Evolutionary conservation across 1,140 invertebrate species (phyloP).

Genomic region (Sminthurides bifidus): DNA sequence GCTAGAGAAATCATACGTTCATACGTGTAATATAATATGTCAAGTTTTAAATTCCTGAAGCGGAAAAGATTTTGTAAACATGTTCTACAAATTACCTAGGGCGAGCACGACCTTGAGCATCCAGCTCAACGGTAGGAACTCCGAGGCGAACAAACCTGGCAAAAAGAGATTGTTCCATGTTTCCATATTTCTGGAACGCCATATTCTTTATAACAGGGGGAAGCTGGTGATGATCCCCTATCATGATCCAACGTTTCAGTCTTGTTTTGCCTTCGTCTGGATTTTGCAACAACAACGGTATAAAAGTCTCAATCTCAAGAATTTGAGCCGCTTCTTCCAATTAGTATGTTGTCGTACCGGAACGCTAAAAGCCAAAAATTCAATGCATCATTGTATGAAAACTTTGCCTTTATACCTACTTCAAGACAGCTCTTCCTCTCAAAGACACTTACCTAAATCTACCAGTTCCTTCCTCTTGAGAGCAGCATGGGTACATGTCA

Average conservation of each 20-base stretch:
- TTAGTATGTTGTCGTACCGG: slow-evolving; percentile 97
- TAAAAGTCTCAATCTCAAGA: slow-evolving; percentile 98
- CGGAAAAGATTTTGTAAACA: background rate
- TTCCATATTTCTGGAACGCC: slow-evolving; percentile 99
- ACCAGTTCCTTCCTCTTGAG: slow-evolving; percentile 92
- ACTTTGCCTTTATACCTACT: background rate
- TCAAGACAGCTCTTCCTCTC: background rate
- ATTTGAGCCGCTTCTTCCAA: slow-evolving; percentile 99
- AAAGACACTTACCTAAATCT: slow-evolving; percentile 53
- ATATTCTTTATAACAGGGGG: slow-evolving; percentile 99
- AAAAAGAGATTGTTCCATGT: slow-evolving; percentile 99
- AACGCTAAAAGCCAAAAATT: slow-evolving; percentile 47
- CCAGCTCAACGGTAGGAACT: slow-evolving; percentile 91
- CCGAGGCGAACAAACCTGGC: slow-evolving; percentile 89
- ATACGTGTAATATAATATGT: slow-evolving; percentile 18
- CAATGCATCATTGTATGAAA: slow-evolving; percentile 1
- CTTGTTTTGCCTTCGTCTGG: slow-evolving; percentile 91
- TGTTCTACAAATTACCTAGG: slow-evolving; percentile 46
- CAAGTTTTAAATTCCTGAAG: background rate
- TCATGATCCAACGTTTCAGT: slow-evolving; percentile 99
- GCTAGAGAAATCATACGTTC: slow-evolving; percentile 41
- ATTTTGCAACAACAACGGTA: slow-evolving; percentile 92
- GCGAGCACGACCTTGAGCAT: slow-evolving; percentile 91
- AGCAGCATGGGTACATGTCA: slow-evolving; percentile 99
- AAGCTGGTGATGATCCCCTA: slow-evolving; percentile 78